Percentiles rank a stretch among this genome's conserved stretches.
Evolutionary conservation across 2,797 vertebrate genomes (phyloP).

Genomic region (Fundulus diaphanus): DNA sequence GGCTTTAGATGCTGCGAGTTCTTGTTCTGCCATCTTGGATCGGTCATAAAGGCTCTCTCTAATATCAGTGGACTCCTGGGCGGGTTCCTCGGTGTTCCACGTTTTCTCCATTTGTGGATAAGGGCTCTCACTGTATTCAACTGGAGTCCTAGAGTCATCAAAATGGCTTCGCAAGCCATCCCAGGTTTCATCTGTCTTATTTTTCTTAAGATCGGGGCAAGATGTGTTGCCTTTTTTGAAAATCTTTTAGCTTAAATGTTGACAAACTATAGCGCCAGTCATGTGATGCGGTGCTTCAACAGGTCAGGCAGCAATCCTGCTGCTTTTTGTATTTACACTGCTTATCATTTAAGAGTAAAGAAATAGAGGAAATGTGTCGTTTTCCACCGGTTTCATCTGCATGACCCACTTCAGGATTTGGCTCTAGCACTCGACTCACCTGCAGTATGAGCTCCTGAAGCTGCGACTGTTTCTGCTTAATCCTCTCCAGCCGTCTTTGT

Average conservation of each 20-base stretch:
- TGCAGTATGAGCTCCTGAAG: conserved; percentile 99
- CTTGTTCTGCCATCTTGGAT: neutral
- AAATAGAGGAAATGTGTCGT: neutral
- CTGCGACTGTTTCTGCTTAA: conserved; percentile 99
- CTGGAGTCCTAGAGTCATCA: neutral
- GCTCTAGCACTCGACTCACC: conserved; percentile 70
- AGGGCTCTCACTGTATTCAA: too few relatives aligned
- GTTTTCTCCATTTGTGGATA: too few relatives aligned
- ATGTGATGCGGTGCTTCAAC: neutral
- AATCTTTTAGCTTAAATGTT: neutral
- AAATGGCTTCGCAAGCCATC: too few relatives aligned
- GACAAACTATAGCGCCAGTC: neutral
- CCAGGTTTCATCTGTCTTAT: neutral
- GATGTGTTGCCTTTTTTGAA: neutral
- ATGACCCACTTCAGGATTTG: neutral
- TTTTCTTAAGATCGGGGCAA: neutral
- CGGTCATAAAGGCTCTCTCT: neutral
- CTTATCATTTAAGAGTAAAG: neutral
- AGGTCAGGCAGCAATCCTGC: too few relatives aligned
- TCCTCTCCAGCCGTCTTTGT: conserved; percentile 95
- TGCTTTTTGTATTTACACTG: neutral
- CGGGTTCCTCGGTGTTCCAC: too few relatives aligned
- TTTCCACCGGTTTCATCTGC: neutral
- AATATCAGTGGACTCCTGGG: neutral
- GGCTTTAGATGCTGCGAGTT: neutral